phyloP scores from a whole-genome alignment of 2,888 invertebrate genomes.

The Phania funesta region DNA sequence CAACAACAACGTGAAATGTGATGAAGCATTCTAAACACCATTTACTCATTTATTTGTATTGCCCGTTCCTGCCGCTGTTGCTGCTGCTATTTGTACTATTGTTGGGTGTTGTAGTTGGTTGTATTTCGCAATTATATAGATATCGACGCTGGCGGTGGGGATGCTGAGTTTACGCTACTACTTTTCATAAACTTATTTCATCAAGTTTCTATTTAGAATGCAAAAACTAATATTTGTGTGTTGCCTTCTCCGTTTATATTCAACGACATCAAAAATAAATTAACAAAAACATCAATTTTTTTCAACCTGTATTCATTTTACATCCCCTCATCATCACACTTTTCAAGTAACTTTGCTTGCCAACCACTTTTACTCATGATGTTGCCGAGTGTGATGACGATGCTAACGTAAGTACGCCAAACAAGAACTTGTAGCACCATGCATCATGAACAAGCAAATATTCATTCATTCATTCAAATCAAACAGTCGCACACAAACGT shows the following conservation, averaged over 20 bases:
- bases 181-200: conserved; percentile 58
- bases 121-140: conserved; percentile 40
- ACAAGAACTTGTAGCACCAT: neutral
- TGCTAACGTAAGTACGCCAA: neutral
- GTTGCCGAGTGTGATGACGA: neutral
- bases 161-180: conserved; percentile 14
- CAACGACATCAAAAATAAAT: conserved; percentile 26
- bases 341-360: conserved; percentile 23
- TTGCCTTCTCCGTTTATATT: conserved; percentile 7
- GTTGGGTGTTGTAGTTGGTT: neutral
- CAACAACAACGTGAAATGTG: conserved; percentile 31
- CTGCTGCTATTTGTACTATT: neutral
- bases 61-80: neutral
- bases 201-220: conserved; percentile 38
- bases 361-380: conserved; percentile 27
- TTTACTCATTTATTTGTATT: conserved; percentile 33
- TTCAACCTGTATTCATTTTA: conserved; percentile 38
- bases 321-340: conserved; percentile 42
- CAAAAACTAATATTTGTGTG: conserved; percentile 21
- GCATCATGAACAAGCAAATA: conserved; percentile 8
- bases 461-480: conserved; percentile 41
- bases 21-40: conserved; percentile 51
- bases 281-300: neutral
- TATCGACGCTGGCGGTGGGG: neutral
- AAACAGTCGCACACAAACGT: neutral